Evolutionary conservation across 2,113 vertebrate genomes (phyloP).

Genomic region (Zapus hudsonius): DNA sequence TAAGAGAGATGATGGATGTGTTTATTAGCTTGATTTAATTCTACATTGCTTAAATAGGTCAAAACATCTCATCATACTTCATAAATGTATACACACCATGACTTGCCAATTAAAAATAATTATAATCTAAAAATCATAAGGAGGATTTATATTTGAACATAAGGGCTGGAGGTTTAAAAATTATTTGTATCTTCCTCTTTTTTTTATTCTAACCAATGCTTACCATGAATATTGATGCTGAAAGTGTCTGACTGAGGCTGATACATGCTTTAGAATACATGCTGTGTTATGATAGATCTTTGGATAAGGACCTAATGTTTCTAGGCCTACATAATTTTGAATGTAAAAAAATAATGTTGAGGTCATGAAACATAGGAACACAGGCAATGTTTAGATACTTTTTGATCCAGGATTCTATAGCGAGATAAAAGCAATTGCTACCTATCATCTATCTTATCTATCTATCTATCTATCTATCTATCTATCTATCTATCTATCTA

Average conservation of each 20-base stretch:
- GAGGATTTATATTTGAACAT: background rate
- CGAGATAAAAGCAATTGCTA: too few relatives aligned
- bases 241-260: background rate
- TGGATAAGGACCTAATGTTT: background rate
- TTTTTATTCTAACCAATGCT: background rate
- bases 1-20: background rate
- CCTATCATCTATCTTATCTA: too few relatives aligned
- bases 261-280: background rate
- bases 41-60: background rate
- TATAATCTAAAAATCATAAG: background rate
- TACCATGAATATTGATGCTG: background rate
- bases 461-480: too few relatives aligned
- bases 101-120: background rate
- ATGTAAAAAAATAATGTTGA: slow-evolving; percentile 7
- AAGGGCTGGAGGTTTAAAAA: background rate
- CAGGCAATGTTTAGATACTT: background rate
- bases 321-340: background rate
- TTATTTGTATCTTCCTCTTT: background rate
- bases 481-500: too few relatives aligned
- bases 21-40: background rate
- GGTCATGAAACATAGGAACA: background rate
- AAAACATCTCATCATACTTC: background rate
- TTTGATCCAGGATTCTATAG: background rate
- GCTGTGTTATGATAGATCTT: background rate
- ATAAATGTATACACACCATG: background rate